Base-by-base conservation (phyloP, 1,140 invertebrate genomes). In the Eupristina koningsbergeri region DNA sequence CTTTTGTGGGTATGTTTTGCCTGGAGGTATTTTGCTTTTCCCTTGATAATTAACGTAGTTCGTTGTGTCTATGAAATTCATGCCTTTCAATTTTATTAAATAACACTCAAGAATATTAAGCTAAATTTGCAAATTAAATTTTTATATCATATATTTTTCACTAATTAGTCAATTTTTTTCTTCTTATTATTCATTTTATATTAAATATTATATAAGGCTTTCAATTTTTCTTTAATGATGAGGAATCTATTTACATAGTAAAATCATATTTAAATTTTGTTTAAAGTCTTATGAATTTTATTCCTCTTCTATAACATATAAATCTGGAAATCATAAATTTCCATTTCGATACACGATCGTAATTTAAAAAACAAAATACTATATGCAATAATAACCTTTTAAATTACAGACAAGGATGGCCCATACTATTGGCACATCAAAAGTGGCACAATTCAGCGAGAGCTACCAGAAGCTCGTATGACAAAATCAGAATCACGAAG, bases 381-480 rank as follows among this genome's bases (percentile, higher is more conserved):
- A n/a, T n/a, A n/a, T n/a, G n/a, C n/a, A n/a, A 34, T 3, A 67
- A 34, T 47, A 53, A 17, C n/a, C 74, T 41, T 50, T 63, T 1
- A 15, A 50, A 84, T 88, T 82, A 84, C 93, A 97, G 98, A 98
- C 93, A 97, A 96, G 88, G 96, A 97, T 90, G 97, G 97, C 22
- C 96, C 97, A 3, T 99, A 99, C 92, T 99, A 98, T 91, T 99
- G 98, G 98, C 98, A 99, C 93, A 98, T 99, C 88, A 98, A 98
- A 92, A 98, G 97, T 90, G 98, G 98, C 17, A 99, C 98, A 0
- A 99, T 99, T 88, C 98, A 99, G 90, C 94, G 98, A 75, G 97
- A 99, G 90, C 94, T 95, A 75, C 98, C 98, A 8, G 94, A 94
- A 73, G 91, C 93, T 41, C 92, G 92, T 22, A 88, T 90, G 82